Evolutionary conservation across 1,140 invertebrate species (phyloP).

Genomic region (Holotrichia oblita): DNA sequence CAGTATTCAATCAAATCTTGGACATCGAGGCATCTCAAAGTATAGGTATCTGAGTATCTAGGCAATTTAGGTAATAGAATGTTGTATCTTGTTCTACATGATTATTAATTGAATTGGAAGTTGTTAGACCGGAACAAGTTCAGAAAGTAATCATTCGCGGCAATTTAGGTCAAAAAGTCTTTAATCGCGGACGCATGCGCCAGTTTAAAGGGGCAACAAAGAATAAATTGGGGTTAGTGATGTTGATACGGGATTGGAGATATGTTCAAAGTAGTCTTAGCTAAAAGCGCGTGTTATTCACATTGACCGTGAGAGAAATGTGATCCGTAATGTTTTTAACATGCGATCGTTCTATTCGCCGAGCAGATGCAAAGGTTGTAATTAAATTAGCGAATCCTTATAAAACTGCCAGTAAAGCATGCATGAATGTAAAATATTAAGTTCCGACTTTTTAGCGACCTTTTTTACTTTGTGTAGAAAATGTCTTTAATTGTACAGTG

Average conservation of each 20-base stretch:
- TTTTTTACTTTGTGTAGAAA: conserved; percentile 43
- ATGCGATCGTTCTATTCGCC: background rate
- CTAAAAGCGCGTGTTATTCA: background rate
- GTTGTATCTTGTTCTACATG: background rate
- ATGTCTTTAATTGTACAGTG: conserved; percentile 78
- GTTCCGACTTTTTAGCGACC: background rate
- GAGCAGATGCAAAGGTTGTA: background rate
- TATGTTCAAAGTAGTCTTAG: background rate
- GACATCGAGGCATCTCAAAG: no score
- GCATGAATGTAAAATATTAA: background rate
- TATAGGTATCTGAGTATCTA: no score
- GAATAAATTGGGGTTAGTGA: conserved; percentile 36
- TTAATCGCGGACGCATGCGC: conserved; percentile 8
- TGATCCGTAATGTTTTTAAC: background rate
- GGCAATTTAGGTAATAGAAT: no score
- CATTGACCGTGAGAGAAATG: background rate
- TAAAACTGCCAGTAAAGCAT: background rate
- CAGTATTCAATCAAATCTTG: no score
- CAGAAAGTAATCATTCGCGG: conserved; percentile 1
- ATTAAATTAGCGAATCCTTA: conserved; percentile 18
- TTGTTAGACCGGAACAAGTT: background rate
- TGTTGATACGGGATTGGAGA: background rate
- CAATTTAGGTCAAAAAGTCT: conserved; percentile 36
- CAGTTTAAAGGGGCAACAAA: conserved; percentile 30
- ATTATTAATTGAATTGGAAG: background rate